Percentiles rank a stretch among this genome's conserved stretches.
These are phyloP conservation scores for Pollenia angustigena DNA, from an alignment of 2,888 invertebrate species.

Conservation along the genomic window DNA sequence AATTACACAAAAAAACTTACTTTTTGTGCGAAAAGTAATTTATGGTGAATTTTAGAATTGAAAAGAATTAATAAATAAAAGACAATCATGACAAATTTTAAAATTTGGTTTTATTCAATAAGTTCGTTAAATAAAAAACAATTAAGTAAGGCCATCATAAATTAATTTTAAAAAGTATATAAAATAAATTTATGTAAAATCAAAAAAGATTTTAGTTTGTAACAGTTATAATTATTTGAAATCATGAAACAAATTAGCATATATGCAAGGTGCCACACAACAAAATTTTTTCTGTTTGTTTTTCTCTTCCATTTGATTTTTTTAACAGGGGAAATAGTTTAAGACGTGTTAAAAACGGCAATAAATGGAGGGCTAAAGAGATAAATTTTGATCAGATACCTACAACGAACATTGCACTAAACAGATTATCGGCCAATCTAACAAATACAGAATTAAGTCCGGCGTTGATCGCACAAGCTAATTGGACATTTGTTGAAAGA, in stretches of 20 bases:
- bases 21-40: too few species aligned
- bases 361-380: constrained; percentile 88
- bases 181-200: not conserved
- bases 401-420: constrained; percentile 79
- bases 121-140: too few species aligned
- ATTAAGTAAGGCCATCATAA: too few species aligned
- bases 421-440: constrained; percentile 83
- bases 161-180: not conserved
- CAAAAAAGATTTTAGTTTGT: constrained; percentile 11
- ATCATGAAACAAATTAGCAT: constrained; percentile 47
- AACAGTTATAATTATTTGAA: constrained; percentile 22
- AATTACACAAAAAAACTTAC: too few species aligned
- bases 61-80: too few species aligned
- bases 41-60: too few species aligned
- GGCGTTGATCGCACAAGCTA: constrained; percentile 96
- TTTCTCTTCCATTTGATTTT: constrained; percentile 61
- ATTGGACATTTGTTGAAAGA: constrained; percentile 99
- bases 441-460: constrained; percentile 87
- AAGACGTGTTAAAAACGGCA: constrained; percentile 86
- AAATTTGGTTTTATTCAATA: too few species aligned
- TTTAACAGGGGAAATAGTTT: constrained; percentile 85
- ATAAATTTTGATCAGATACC: constrained; percentile 85
- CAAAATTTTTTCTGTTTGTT: constrained; percentile 61
- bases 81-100: too few species aligned
- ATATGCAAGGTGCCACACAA: constrained; percentile 72